Evolutionary conservation across 2,888 invertebrate genomes (phyloP), one percentile per base, ranked within the genome.

Genomic region (Cantharis rustica): DNA sequence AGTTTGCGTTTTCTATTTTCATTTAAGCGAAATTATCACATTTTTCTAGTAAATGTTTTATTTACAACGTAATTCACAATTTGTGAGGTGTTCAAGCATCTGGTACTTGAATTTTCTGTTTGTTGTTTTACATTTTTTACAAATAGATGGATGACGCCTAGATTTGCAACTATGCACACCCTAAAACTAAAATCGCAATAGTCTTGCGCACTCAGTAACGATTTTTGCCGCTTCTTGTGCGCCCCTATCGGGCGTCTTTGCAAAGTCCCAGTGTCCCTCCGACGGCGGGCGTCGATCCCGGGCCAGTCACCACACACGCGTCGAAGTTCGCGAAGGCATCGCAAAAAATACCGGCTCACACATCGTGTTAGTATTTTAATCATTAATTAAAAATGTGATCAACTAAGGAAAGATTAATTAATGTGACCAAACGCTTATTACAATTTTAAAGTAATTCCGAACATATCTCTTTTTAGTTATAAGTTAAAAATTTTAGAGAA

Each of bases 131-230:
- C 47, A 47, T 47, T 73, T 73, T 73, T 76, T 68, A 17, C 20
- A 72, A 70, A 75, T 68, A 71, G 72, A 72, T 75, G 47, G 47
- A 63, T 62, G 70, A 74, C 63, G 31, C 68, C 61, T 66, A 66
- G 64, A 26, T 73, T 72, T 75, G 73, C 75, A 75, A 75, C 77
- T 73, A 76, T 74, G 78, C 78, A 79, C 78, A 74, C 78, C 78
- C 78, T 68, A 78, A 78, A 75, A 75, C 73, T 75, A 72, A 75
- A 68, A 73, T 73, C 76, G 72, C 71, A 75, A 79, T 72, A 71
- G 72, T 80, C 87, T 84, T 88, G 88, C 88, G 88, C 87, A 86
- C 81, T 85, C 83, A 86, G 86, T 88, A 88, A 87, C 86, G 88
- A 88, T 88, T 88, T 88, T 87, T 86, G 86, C 83, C 81, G 80